These are phyloP conservation scores for Triops longicaudatus DNA, from an alignment of 1,140 invertebrate genomes.

Conservation along the genomic window DNA sequence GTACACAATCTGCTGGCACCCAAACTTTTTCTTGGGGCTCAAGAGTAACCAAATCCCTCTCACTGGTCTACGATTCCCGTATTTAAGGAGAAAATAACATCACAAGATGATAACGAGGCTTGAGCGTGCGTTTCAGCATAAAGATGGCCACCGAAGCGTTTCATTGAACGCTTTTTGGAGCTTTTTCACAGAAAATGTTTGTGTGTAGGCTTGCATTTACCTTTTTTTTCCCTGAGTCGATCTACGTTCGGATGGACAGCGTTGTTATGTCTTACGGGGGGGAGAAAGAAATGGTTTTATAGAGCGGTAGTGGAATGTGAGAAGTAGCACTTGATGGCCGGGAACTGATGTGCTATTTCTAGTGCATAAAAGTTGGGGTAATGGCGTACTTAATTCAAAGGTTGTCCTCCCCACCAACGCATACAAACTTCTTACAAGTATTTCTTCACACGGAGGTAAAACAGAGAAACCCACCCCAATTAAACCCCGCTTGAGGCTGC, in stretches of 20 bases:
- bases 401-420: neutral
- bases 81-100: neutral
- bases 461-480: neutral
- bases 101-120: too few relatives aligned
- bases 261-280: neutral
- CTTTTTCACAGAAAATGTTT: too few relatives aligned
- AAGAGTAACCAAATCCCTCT: neutral
- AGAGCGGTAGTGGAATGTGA: neutral
- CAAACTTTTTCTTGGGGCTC: neutral
- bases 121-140: too few relatives aligned
- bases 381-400: neutral
- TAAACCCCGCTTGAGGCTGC: neutral
- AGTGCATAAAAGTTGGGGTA: conserved; percentile 15
- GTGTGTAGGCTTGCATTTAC: too few relatives aligned
- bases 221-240: too few relatives aligned
- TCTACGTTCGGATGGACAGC: too few relatives aligned
- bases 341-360: conserved; percentile 7
- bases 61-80: neutral
- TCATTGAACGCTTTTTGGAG: too few relatives aligned
- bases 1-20: neutral
- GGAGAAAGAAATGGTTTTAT: neutral
- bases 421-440: neutral
- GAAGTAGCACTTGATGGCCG: conserved; percentile 1
- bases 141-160: too few relatives aligned
- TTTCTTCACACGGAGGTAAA: neutral